Evolutionary conservation across 2,888 invertebrate species (phyloP), one percentile per base, ranked within the genome.

Genomic region (Argyra leucocephala): DNA sequence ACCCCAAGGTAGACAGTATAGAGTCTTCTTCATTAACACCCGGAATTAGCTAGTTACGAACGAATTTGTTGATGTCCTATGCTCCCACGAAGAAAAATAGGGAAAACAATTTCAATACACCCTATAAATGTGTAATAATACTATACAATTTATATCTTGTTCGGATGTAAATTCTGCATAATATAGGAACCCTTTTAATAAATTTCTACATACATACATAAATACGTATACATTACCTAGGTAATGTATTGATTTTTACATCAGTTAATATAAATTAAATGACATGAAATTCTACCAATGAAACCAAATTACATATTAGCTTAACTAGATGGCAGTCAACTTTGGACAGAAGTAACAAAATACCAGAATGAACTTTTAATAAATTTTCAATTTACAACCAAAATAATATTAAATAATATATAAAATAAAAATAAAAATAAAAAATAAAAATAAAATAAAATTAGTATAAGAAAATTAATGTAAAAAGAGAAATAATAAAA

Each of bases 241-340:
- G 48, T 48, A 18, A 48, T 48, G 18, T 18, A 48, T 48, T 48
- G 48, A 18, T 12, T 48, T 48, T 48, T 48, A 48, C 18, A 48
- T n/a, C 48, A 48, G 48, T 48, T 48, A 48, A 48, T 48, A 48
- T 48, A 48, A 48, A 48, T 48, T 48, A 48, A 48, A 48, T 48
- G 15, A 48, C 48, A 48, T 48, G 48, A 48, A 48, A 12, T 48
- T 48, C 4, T 48, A 18, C 48, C 48, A 48, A 48, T 15, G 48
- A 18, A 48, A 48, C 48, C 48, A 48, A n/a, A 48, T 48, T 48
- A 48, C 48, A 48, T 5, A 48, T 48, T 48, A 15, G 48, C 15
- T 3, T 9, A n/a, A n/a, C 48, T 48, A 48, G 15, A 18, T 48
- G 48, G 48, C 48, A 48, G 48, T 48, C 48, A 48, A 10, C 3